These are phyloP conservation scores for Mobula birostris DNA, from an alignment of 2,113 vertebrate genomes.

Conservation along the genomic window DNA sequence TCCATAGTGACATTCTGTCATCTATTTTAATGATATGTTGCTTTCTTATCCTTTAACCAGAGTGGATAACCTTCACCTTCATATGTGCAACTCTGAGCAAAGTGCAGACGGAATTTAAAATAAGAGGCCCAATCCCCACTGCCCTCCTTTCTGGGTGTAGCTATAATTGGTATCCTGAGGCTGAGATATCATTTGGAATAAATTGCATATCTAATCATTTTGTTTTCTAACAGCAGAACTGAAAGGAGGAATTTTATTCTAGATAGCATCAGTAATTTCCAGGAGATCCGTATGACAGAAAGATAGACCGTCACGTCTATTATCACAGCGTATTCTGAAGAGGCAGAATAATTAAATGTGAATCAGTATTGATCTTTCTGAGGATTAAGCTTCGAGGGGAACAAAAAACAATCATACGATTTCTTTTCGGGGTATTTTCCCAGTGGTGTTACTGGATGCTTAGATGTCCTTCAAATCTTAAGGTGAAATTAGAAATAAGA, in stretches of 20 bases:
- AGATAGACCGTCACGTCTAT: slow-evolving; percentile 22
- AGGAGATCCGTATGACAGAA: slow-evolving; percentile 16
- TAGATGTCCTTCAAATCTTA: neutral
- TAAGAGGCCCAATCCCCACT: no score
- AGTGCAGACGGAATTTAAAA: neutral
- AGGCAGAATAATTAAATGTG: slow-evolving; percentile 32
- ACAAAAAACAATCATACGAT: neutral
- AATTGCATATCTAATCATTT: slow-evolving; percentile 33
- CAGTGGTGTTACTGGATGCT: neutral
- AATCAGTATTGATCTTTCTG: slow-evolving; percentile 17
- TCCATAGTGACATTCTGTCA: no score
- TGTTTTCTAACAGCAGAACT: neutral
- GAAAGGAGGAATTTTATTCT: neutral
- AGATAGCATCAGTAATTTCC: slow-evolving; percentile 32
- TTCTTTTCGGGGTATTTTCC: neutral
- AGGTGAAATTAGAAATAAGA: neutral
- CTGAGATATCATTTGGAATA: slow-evolving; percentile 22
- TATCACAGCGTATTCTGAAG: slow-evolving; percentile 28
- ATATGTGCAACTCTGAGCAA: neutral
- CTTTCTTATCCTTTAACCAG: no score
- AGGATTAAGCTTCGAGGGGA: slow-evolving; percentile 29
- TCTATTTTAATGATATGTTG: no score
- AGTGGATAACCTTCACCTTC: neutral
- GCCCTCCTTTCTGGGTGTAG: no score
- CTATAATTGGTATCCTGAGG: neutral